phyloP scores from a whole-genome alignment of 2,113 vertebrate genomes.

The Noturus placidus region DNA sequence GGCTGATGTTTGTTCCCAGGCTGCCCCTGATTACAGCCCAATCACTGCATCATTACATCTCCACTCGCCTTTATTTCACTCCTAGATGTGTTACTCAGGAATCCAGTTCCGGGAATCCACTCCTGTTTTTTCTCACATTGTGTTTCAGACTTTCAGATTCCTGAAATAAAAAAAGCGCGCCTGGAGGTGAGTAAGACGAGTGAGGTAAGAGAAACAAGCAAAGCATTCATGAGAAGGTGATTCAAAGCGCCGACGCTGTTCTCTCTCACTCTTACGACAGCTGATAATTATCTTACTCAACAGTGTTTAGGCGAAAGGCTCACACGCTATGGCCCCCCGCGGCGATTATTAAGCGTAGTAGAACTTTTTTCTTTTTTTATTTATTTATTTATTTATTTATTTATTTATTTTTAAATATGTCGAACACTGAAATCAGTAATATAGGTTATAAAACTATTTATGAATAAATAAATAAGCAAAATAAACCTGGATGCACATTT shows the following conservation, averaged over 20 bases:
- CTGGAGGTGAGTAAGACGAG: constrained; percentile 72
- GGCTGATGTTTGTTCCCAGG: not conserved
- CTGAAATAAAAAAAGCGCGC: constrained; percentile 71
- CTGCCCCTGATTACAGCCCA: not conserved
- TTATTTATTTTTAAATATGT: no score
- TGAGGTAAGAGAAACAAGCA: constrained; percentile 74
- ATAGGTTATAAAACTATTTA: no score
- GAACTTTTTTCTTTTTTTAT: no score
- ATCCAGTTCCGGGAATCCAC: constrained; percentile 60
- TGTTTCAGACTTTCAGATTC: constrained; percentile 58
- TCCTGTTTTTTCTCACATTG: constrained; percentile 53
- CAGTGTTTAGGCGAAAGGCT: constrained; percentile 60
- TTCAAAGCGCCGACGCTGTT: constrained; percentile 69
- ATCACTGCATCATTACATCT: not conserved
- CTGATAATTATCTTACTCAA: constrained; percentile 73
- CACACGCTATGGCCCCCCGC: constrained; percentile 66
- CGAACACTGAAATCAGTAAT: no score
- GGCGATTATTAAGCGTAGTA: not conserved
- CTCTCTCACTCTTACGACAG: constrained; percentile 66
- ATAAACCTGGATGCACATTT: not conserved
- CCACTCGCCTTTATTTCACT: not conserved
- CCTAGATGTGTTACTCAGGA: not conserved
- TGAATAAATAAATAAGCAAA: not conserved
- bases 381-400: no score
- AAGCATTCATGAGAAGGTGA: constrained; percentile 74